Conservation (phyloP, 2,888 invertebrate genomes). For the Pyralis farinalis region DNA sequence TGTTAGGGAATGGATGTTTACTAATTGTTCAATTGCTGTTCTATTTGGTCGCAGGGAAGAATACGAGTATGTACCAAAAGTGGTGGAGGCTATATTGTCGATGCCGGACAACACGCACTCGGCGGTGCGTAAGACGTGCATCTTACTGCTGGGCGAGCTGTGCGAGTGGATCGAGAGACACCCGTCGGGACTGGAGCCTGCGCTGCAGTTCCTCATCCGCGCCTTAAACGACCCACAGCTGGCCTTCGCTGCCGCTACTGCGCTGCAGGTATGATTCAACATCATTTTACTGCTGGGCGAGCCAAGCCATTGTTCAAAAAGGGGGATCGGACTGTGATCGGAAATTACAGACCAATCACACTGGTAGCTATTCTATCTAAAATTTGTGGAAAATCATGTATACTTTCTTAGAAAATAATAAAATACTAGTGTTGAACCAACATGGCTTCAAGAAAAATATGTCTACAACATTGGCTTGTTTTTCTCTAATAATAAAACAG, state of each 20-base stretch:
- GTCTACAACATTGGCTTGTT: too few relatives aligned
- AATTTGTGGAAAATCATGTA: too few relatives aligned
- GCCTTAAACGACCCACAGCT: constrained; percentile 88
- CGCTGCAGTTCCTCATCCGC: constrained; percentile 85
- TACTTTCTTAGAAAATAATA: too few relatives aligned
- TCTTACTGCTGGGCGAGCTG: constrained; percentile 92
- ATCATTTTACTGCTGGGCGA: neutral
- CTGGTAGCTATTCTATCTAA: too few relatives aligned
- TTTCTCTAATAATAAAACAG: too few relatives aligned
- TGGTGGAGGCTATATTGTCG: constrained; percentile 93
- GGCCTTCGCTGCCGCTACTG: constrained; percentile 89
- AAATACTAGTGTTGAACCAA: too few relatives aligned
- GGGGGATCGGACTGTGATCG: too few relatives aligned
- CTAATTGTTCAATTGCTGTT: too few relatives aligned
- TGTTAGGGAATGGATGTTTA: too few relatives aligned
- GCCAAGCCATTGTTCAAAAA: too few relatives aligned
- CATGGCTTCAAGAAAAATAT: too few relatives aligned
- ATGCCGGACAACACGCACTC: constrained; percentile 92
- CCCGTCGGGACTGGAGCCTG: constrained; percentile 89
- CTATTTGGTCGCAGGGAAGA: constrained; percentile 84
- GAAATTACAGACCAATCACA: too few relatives aligned
- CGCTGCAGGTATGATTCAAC: constrained; percentile 82
- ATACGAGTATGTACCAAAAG: constrained; percentile 95
- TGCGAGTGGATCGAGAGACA: constrained; percentile 97
- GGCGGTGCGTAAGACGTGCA: constrained; percentile 94